phyloP scores from a whole-genome alignment of 2,888 invertebrate genomes.

The Chirona hameri region DNA sequence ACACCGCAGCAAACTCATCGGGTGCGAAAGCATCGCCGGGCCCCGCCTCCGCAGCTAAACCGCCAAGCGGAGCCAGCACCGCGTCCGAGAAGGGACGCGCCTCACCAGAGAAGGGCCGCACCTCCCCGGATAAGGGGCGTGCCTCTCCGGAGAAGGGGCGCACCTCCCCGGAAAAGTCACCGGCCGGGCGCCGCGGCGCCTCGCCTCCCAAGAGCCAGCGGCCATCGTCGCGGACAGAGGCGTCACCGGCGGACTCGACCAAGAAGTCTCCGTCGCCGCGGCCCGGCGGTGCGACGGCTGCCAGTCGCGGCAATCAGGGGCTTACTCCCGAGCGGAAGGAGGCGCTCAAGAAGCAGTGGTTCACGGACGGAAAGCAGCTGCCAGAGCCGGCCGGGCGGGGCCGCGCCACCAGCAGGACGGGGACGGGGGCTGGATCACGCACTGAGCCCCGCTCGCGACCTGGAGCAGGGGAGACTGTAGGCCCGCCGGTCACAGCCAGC shows the following conservation, averaged over 20 bases:
- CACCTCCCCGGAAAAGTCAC: neutral
- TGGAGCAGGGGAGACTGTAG: neutral
- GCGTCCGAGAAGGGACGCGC: neutral
- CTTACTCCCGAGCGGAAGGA: neutral
- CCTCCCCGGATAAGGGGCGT: neutral
- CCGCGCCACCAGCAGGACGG: neutral
- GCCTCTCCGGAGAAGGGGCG: neutral
- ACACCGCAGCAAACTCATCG: no score
- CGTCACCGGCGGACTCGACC: neutral
- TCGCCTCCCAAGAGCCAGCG: neutral
- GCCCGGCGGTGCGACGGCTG: neutral
- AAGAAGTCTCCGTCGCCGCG: neutral
- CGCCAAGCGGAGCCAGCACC: neutral
- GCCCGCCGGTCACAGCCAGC: neutral
- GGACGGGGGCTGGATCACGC: neutral
- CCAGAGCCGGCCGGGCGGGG: neutral
- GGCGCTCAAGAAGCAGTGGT: slow-evolving; percentile 22
- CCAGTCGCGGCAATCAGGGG: neutral
- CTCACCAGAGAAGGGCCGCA: neutral
- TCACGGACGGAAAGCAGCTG: neutral
- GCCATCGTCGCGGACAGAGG: neutral
- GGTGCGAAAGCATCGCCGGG: no score
- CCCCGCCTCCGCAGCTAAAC: no score
- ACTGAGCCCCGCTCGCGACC: neutral
- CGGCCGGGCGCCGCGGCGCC: neutral